Conservation (phyloP, 2,113 vertebrate species). For the Gymnarchus niloticus region DNA sequence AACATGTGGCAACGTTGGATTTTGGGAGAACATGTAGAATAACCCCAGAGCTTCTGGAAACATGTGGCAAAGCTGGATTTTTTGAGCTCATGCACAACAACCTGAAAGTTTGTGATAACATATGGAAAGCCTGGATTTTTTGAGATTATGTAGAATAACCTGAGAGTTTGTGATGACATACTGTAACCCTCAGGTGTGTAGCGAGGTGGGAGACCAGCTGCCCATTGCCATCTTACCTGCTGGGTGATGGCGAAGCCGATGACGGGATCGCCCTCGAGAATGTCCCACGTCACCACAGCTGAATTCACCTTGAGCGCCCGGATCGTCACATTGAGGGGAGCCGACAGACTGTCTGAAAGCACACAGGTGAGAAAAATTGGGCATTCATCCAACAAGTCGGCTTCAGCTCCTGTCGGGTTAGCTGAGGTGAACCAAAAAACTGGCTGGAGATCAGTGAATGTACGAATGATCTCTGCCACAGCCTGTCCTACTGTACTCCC, state of each 20-base stretch:
- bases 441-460: too few species aligned
- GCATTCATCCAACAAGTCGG: not conserved
- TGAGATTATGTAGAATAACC: too few species aligned
- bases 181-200: not conserved
- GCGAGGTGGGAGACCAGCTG: not conserved
- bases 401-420: not conserved
- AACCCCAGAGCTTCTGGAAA: too few species aligned
- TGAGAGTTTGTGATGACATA: not conserved
- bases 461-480: too few species aligned
- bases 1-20: too few species aligned
- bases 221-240: conserved; percentile 66
- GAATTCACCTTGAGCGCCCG: conserved; percentile 88
- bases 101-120: too few species aligned
- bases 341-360: conserved; percentile 78
- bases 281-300: conserved; percentile 90
- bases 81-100: too few species aligned
- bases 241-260: conserved; percentile 95
- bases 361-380: conserved; percentile 4
- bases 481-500: not conserved
- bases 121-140: too few species aligned
- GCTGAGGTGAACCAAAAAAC: not conserved
- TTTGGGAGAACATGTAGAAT: too few species aligned
- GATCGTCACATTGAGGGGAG: conserved; percentile 93
- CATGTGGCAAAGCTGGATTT: too few species aligned
- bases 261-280: conserved; percentile 87